Evolutionary conservation across 2,888 invertebrate species (phyloP).

Genomic region (Parnassius glacialis): DNA sequence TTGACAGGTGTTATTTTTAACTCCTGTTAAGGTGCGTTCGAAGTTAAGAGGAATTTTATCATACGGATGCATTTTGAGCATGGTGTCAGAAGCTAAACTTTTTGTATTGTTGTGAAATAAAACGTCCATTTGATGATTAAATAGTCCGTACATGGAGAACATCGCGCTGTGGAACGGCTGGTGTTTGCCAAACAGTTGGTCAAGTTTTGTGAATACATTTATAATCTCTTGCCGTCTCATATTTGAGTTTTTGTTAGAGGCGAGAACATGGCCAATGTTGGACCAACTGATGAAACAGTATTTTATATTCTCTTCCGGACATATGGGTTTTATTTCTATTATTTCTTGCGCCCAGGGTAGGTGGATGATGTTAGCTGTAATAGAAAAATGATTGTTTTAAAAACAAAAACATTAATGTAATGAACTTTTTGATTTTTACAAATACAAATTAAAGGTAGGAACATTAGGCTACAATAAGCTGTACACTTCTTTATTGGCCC

Average conservation of each 20-base stretch:
- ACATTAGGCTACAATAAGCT: no score
- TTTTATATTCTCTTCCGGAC: conserved; percentile 74
- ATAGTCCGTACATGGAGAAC: conserved; percentile 86
- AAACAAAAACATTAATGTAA: neutral
- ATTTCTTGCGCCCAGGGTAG: conserved; percentile 58
- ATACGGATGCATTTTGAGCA: conserved; percentile 58
- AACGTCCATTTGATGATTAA: conserved; percentile 82
- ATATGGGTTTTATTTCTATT: conserved; percentile 78
- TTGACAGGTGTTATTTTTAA: conserved; percentile 44
- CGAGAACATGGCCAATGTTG: conserved; percentile 84
- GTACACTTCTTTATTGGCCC: no score
- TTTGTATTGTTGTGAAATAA: conserved; percentile 84
- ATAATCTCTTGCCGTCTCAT: conserved; percentile 85
- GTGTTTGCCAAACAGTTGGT: conserved; percentile 85
- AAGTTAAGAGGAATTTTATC: conserved; percentile 61
- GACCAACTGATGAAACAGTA: conserved; percentile 86
- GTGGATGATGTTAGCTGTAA: conserved; percentile 57
- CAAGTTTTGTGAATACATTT: conserved; percentile 85
- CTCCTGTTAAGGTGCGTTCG: conserved; percentile 51
- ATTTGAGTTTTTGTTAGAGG: conserved; percentile 75
- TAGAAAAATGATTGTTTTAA: conserved; percentile 7
- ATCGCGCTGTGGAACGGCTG: conserved; percentile 78
- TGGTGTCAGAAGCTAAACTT: conserved; percentile 48
- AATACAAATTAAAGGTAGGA: no score
- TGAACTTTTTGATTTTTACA: no score